Evolutionary conservation across 2,113 vertebrate genomes (phyloP), one percentile per base, ranked within the genome.

Genomic region (Poicephalus meyeri): DNA sequence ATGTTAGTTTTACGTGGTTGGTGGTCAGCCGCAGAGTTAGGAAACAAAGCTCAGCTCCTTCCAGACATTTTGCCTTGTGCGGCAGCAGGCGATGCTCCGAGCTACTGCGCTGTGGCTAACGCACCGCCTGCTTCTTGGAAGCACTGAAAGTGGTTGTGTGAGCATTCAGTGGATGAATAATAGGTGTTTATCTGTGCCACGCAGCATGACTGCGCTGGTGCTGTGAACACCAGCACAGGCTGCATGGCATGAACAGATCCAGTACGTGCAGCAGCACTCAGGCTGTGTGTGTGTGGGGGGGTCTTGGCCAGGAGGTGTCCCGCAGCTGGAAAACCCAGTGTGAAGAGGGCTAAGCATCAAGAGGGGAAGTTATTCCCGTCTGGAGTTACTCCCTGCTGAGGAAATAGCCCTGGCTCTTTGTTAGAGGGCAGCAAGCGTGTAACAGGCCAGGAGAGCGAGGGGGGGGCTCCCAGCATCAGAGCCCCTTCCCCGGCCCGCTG

Each of bases 391-490:
- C 70, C 24, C 41, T 28, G 78, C 73, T 15, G 50, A 31, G 37
- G 50, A 63, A 47, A 26, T 3, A 17, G 13, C 23, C 2, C 2
- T 1, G 16, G 18, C 24, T 35, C 52, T 47, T 61, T 20, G 61
- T 66, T 3, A 7, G 55, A 42, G 29, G 1, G 2, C 84, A 44
- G 60, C 16, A 3, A 42, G 78, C 6, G 2, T 7, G 37, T 2
- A 9, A 9, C 9, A 35, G 50, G 46, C 25, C 37, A 3, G 23
- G 33, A 42, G 35, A 44, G 18, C 10, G 12, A 16, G 2, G 0
- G 42, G 69, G 55, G 35, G 16, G 20, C 50, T 25, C 33, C 19
- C 4, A 8, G 37, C 46, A 17, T 23, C 3, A 2, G 24, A 77
- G 44, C 63, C 84, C 83, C 58, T 49, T 79, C 33, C 71, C 58